A percentile compares a stretch with the other conserved stretches of the same genome.
phyloP scores from a whole-genome alignment of 2,797 vertebrate species.

The Varecia variegata region DNA sequence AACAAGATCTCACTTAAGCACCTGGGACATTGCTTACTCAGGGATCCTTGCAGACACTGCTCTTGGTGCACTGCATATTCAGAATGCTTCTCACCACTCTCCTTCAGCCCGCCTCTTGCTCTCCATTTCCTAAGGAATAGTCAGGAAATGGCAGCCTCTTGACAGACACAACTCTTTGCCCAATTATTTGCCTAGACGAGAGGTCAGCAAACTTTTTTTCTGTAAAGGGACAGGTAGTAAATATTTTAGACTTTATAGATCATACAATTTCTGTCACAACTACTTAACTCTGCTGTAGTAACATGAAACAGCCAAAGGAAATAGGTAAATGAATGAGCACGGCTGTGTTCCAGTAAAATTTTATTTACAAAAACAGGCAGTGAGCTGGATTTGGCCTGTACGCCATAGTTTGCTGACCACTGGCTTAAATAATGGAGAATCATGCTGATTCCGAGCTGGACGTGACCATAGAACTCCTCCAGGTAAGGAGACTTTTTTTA shows the following conservation, averaged over 20 bases:
- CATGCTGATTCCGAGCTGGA: neutral
- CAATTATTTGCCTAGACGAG: neutral
- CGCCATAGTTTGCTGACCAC: neutral
- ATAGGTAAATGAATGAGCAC: too few species aligned
- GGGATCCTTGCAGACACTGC: neutral
- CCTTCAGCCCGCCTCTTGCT: neutral
- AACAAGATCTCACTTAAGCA: neutral
- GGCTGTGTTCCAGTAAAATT: neutral
- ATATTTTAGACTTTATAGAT: neutral
- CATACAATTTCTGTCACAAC: neutral
- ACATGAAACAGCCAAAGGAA: neutral
- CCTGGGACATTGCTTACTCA: conserved; percentile 38
- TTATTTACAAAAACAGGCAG: neutral
- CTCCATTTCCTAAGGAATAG: neutral
- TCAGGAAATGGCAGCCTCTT: neutral
- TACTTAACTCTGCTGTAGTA: neutral
- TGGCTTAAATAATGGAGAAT: neutral
- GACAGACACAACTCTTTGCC: neutral
- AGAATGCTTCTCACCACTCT: neutral
- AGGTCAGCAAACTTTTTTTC: neutral
- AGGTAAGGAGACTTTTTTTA: neutral
- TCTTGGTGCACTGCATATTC: neutral
- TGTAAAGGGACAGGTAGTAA: neutral
- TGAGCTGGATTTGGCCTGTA: neutral
- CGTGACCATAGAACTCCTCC: neutral